phyloP scores from a whole-genome alignment of 2,797 vertebrate genomes.

The Poecile montanus region DNA sequence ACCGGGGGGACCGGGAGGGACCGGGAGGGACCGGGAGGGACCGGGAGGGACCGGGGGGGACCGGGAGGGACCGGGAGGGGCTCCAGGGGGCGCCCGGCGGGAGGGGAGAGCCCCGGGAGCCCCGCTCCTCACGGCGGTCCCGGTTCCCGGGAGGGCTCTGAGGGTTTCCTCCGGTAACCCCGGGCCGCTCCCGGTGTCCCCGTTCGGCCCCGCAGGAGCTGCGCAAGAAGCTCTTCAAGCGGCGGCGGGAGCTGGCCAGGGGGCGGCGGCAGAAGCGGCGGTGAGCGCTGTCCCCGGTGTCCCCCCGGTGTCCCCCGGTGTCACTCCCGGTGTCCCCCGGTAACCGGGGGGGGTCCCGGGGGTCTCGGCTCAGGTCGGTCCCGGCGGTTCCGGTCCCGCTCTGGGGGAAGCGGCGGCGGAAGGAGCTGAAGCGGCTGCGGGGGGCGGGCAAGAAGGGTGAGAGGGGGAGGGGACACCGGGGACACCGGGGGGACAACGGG shows the following conservation, averaged over 20 bases:
- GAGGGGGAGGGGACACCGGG: background rate
- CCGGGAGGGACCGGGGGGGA: no score
- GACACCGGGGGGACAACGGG: no score
- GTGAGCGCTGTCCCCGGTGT: background rate
- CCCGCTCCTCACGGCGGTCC: accelerated
- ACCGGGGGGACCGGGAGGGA: background rate
- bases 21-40: no score
- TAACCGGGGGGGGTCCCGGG: background rate
- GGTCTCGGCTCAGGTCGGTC: background rate
- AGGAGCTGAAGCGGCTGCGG: background rate
- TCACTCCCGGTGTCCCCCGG: background rate
- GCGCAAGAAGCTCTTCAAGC: background rate
- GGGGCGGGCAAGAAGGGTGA: background rate
- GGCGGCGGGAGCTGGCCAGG: background rate
- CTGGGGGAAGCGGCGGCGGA: background rate
- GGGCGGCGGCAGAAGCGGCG: background rate
- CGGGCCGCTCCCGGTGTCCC: background rate
- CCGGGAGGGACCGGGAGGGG: accelerated
- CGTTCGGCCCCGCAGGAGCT: background rate
- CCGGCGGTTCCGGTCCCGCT: background rate
- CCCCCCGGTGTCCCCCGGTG: no score
- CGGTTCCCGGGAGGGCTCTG: background rate
- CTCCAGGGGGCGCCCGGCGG: accelerated
- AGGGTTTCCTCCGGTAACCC: background rate
- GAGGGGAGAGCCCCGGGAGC: accelerated